Base-by-base conservation (phyloP, 2,888 invertebrate genomes). In the Hemaris fuciformis region DNA sequence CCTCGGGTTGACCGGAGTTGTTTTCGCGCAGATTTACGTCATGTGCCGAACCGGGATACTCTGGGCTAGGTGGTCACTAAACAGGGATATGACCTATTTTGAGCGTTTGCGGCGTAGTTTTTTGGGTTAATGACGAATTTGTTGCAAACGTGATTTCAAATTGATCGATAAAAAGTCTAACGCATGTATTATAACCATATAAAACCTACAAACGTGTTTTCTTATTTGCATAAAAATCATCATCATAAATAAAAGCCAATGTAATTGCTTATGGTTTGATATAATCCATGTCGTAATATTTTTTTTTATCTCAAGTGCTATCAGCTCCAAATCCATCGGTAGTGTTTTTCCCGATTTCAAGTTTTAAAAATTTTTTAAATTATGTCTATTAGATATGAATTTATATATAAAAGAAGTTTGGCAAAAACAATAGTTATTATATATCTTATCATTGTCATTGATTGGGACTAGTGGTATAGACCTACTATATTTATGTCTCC, bases 61-160 rank as follows among this genome's bases (percentile, higher is more conserved):
- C 75, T 43, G 75, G 74, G 76, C 80, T 82, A 80, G 81, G 79
- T 87, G 83, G 81, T 78, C 77, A 77, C 66, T 84, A 80, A 83
- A 83, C 81, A 77, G 83, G 83, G 81, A 85, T 86, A 83, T 89
- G 90, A 91, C 91, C 91, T 90, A 91, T 89, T 88, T 91, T 76
- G 74, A 77, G 76, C 73, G 76, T 75, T 76, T 80, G 81, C 48
- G 60, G 38, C 6, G 41, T 48, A 53, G 38, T 75, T 75, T 74
- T 74, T 62, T 57, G 68, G 68, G 68, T 72, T 76, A 71, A 70
- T 71, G 68, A 65, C 69, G 69, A 69, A 70, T 74, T 74, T 71
- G 64, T 62, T 62, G 62, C 62, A 64, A 66, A 64, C 62, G 66
- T 74, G 72, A 77, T 76, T 18, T 53, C n/a, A 60, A 27, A 53